Evolutionary conservation across 2,888 invertebrate genomes (phyloP).

Genomic region (Acanthopleura granulata): DNA sequence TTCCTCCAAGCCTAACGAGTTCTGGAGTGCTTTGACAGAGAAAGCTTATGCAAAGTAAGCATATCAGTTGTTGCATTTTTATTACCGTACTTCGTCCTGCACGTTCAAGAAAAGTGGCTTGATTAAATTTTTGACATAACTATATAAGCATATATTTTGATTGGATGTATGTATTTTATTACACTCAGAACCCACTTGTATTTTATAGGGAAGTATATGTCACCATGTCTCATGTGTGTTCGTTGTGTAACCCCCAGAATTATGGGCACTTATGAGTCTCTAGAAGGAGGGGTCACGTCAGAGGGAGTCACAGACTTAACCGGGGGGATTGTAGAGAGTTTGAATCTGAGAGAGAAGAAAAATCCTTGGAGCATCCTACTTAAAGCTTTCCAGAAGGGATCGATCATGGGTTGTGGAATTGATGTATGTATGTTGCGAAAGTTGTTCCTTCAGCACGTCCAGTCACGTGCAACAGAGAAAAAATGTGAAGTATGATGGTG

Average conservation of each 20-base stretch:
- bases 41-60: conserved; percentile 83
- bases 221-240: background rate
- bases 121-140: too few species aligned
- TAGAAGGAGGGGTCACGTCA: conserved; percentile 96
- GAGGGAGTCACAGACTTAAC: conserved; percentile 99
- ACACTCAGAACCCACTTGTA: too few species aligned
- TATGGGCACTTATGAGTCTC: conserved; percentile 86
- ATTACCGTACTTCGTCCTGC: background rate
- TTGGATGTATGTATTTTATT: too few species aligned
- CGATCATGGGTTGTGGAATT: conserved; percentile 12
- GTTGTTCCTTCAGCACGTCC: background rate
- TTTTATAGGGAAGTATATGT: too few species aligned
- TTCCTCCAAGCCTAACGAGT: conserved; percentile 75
- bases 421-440: background rate
- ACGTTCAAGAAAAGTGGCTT: background rate
- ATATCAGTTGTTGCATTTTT: background rate
- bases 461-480: too few species aligned
- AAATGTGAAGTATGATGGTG: background rate
- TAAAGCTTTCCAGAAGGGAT: background rate
- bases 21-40: conserved; percentile 83
- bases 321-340: conserved; percentile 69
- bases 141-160: too few species aligned
- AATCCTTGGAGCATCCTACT: background rate
- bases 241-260: conserved; percentile 42
- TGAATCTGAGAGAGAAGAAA: conserved; percentile 26